A percentile compares a stretch with the other conserved stretches of the same genome.
These are phyloP conservation scores for Paelopatides confundens DNA, from an alignment of 53 echinoderm and acorn worm genomes.

Conservation along the genomic window DNA sequence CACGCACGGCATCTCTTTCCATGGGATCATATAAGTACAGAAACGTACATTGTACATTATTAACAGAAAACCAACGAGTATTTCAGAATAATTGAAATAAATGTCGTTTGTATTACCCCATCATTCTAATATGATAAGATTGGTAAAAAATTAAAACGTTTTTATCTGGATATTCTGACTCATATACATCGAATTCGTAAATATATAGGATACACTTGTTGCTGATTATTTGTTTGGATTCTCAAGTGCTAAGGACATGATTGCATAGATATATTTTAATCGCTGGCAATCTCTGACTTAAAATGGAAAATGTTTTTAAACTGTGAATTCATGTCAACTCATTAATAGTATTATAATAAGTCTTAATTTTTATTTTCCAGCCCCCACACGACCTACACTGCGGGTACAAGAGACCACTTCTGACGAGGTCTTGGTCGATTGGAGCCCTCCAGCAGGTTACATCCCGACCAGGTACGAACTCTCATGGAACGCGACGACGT, in stretches of 20 bases:
- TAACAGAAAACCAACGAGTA: too few relatives aligned
- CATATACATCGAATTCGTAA: too few relatives aligned
- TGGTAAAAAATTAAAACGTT: too few relatives aligned
- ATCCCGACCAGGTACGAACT: slow-evolving; percentile 2
- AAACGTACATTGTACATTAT: too few relatives aligned
- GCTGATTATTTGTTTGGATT: not conserved
- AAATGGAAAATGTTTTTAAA: not conserved
- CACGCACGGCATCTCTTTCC: too few relatives aligned
- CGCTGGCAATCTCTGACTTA: not conserved
- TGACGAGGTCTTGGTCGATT: not conserved
- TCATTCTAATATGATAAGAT: too few relatives aligned
- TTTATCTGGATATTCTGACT: too few relatives aligned
- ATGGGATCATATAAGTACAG: too few relatives aligned
- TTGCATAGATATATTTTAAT: not conserved
- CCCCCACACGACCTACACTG: not conserved
- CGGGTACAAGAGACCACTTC: not conserved
- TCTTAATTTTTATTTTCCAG: not conserved
- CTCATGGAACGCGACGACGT: not conserved
- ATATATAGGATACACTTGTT: too few relatives aligned
- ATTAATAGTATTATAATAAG: not conserved
- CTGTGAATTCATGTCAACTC: not conserved
- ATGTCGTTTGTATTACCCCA: too few relatives aligned
- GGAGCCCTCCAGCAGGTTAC: slow-evolving; percentile 38
- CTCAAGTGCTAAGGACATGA: too few relatives aligned
- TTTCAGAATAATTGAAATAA: too few relatives aligned